These are phyloP conservation scores for Brachyalestes nurse DNA, from an alignment of 2,797 vertebrate species.

Conservation along the genomic window DNA sequence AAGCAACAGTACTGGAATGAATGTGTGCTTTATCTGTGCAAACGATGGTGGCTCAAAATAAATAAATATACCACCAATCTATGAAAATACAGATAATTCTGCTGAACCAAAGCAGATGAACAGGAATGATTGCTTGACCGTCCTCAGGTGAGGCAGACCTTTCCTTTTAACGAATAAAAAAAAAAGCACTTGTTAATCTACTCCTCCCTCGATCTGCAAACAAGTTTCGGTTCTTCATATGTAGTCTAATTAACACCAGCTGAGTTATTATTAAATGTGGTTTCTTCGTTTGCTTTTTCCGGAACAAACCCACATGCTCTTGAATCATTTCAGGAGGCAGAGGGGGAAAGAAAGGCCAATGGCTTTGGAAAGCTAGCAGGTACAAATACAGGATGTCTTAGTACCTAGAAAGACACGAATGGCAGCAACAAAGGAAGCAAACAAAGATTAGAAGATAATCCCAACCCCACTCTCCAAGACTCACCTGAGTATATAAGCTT, in stretches of 20 bases:
- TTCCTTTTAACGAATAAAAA: not conserved
- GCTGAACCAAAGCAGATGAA: not conserved
- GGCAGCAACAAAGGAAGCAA: not conserved
- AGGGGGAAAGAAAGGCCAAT: too few relatives aligned
- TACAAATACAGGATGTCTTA: too few relatives aligned
- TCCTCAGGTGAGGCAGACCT: too few relatives aligned
- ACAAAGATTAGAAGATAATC: not conserved
- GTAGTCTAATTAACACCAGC: not conserved
- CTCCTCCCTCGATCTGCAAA: not conserved
- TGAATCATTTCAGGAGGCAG: too few relatives aligned
- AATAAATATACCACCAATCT: too few relatives aligned
- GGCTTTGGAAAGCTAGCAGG: too few relatives aligned
- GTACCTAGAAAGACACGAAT: not conserved
- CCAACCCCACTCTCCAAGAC: constrained; percentile 47
- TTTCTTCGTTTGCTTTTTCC: not conserved
- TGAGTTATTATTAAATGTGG: not conserved
- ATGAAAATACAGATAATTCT: too few relatives aligned
- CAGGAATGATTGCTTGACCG: not conserved
- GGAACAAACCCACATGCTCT: not conserved
- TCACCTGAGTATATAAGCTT: constrained; percentile 99
- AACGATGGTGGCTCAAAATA: too few relatives aligned
- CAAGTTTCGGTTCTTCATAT: not conserved
- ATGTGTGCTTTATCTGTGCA: too few relatives aligned
- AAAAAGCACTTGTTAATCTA: not conserved
- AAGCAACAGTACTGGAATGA: too few relatives aligned